These are phyloP conservation scores for Dinomys branickii DNA, from an alignment of 2,113 vertebrate species.

Conservation along the genomic window DNA sequence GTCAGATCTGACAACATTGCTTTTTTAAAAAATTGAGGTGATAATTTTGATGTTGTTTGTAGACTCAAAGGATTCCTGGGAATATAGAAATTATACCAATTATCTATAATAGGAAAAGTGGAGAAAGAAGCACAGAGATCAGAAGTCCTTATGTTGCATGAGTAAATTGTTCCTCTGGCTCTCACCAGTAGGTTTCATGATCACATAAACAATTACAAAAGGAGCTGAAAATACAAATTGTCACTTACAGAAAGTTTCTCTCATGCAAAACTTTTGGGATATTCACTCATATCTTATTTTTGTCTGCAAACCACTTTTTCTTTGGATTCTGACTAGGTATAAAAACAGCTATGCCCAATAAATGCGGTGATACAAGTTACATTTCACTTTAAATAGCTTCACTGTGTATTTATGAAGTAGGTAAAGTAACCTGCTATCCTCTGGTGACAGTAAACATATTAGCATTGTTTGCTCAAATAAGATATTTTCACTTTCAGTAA, in stretches of 20 bases:
- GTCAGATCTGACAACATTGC: slow-evolving; percentile 15
- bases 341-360: slow-evolving; percentile 23
- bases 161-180: slow-evolving; percentile 66
- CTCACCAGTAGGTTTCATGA: slow-evolving; percentile 50
- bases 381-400: background rate
- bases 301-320: background rate
- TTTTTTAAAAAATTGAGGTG: slow-evolving; percentile 56
- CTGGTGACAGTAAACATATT: background rate
- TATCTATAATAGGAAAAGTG: slow-evolving; percentile 71
- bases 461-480: background rate
- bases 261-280: background rate
- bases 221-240: slow-evolving; percentile 58
- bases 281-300: slow-evolving; percentile 30
- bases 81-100: slow-evolving; percentile 69
- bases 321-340: background rate
- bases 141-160: slow-evolving; percentile 66
- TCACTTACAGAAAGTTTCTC: slow-evolving; percentile 48
- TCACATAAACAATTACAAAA: slow-evolving; percentile 60
- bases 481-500: background rate
- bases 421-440: background rate
- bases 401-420: background rate
- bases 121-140: slow-evolving; percentile 60
- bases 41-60: slow-evolving; percentile 68
- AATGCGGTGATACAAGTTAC: background rate
- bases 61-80: slow-evolving; percentile 46